A percentile compares a stretch with the other conserved stretches of the same genome.
phyloP scores from a whole-genome alignment of 1,140 invertebrate genomes.

The Papilio helenus region DNA sequence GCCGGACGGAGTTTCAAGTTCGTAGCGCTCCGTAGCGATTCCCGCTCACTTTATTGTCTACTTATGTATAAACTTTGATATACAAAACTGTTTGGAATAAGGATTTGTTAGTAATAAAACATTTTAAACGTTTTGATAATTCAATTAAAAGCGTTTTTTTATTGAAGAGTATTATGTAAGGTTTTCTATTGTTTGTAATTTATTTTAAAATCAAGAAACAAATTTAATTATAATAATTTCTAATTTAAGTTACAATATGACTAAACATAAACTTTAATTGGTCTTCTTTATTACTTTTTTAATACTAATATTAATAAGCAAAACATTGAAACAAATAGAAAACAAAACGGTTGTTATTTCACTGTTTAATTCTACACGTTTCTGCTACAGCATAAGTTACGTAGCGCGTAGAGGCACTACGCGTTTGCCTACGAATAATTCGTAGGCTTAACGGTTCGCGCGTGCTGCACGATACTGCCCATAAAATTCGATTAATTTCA shows the following conservation, averaged over 20 bases:
- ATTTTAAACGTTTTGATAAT: too few species aligned
- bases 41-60: constrained; percentile 11
- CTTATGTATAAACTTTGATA: not conserved
- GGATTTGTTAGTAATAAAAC: not conserved
- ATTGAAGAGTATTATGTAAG: too few species aligned
- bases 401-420: constrained; percentile 38
- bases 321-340: not conserved
- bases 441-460: constrained; percentile 39
- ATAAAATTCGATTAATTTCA: constrained; percentile 40
- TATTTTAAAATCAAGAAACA: too few species aligned
- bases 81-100: not conserved
- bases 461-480: constrained; percentile 35
- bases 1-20: constrained; percentile 29
- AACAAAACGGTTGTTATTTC: constrained; percentile 31
- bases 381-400: constrained; percentile 34
- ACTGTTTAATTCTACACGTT: constrained; percentile 38
- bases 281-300: too few species aligned
- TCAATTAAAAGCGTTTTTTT: too few species aligned
- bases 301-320: too few species aligned
- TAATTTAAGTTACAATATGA: too few species aligned
- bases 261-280: too few species aligned
- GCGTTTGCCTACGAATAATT: constrained; percentile 40
- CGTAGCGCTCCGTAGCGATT: constrained; percentile 20
- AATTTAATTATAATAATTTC: too few species aligned
- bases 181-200: too few species aligned